A percentile compares a stretch with the other conserved stretches of the same genome.
These are phyloP conservation scores for Erebia aethiops DNA, from an alignment of 2,888 invertebrate species.

Conservation along the genomic window DNA sequence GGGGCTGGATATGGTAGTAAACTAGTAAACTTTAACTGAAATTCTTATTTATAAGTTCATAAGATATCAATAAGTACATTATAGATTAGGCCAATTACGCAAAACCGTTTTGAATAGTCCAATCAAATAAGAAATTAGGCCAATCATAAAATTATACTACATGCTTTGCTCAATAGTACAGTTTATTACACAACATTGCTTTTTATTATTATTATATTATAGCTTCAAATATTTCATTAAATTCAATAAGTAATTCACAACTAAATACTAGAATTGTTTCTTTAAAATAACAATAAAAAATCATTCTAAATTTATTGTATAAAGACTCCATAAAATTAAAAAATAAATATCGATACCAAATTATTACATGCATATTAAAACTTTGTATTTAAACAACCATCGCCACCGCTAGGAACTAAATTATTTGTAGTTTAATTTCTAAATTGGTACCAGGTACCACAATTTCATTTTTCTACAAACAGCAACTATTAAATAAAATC, in stretches of 20 bases:
- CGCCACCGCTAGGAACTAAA: neutral
- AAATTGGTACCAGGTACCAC: neutral
- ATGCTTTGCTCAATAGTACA: neutral
- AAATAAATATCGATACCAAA: neutral
- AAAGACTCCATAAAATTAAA: neutral
- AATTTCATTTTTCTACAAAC: neutral
- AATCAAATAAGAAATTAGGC: neutral
- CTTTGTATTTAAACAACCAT: neutral
- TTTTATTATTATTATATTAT: neutral
- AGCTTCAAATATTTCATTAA: neutral
- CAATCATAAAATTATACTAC: neutral
- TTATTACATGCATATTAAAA: neutral
- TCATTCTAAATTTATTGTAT: no score
- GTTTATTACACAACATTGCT: neutral
- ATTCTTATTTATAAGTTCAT: no score
- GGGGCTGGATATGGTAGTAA: no score
- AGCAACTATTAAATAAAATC: neutral
- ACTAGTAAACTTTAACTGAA: no score
- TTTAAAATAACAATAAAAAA: neutral
- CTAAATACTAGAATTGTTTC: neutral
- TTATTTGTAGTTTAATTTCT: neutral
- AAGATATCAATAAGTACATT: no score
- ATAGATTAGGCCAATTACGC: neutral
- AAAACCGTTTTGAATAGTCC: neutral
- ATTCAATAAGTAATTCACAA: neutral